phyloP scores from a whole-genome alignment of 2,113 vertebrate species.

The Dunckerocampus dactyliophorus region DNA sequence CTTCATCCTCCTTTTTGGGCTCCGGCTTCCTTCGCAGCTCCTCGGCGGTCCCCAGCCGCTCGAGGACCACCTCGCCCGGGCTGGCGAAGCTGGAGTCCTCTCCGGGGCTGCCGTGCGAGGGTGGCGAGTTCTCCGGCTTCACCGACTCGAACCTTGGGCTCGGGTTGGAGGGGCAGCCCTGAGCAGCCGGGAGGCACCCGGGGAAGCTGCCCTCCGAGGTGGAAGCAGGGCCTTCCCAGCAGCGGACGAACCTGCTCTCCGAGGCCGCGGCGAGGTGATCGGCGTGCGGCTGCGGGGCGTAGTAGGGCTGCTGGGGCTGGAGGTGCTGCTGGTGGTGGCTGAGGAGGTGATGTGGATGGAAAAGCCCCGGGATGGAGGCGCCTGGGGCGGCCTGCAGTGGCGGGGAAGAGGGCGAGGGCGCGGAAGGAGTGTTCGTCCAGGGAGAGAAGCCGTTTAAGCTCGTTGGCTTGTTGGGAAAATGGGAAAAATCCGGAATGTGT shows the following conservation, averaged over 20 bases:
- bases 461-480: constrained; percentile 61
- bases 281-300: constrained; percentile 53
- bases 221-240: constrained; percentile 59
- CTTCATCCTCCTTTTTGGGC: constrained; percentile 51
- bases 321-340: constrained; percentile 52
- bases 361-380: constrained; percentile 53
- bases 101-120: constrained; percentile 33
- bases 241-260: constrained; percentile 62
- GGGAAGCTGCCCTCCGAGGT: constrained; percentile 37
- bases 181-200: constrained; percentile 37
- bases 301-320: constrained; percentile 48
- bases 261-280: constrained; percentile 52
- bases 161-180: constrained; percentile 43
- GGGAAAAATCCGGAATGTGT: constrained; percentile 63
- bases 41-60: constrained; percentile 54
- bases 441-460: constrained; percentile 57
- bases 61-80: constrained; percentile 52
- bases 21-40: constrained; percentile 47
- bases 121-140: constrained; percentile 53
- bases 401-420: constrained; percentile 44
- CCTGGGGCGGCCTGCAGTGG: constrained; percentile 51
- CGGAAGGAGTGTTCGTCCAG: constrained; percentile 49
- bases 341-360: constrained; percentile 58
- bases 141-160: constrained; percentile 49
- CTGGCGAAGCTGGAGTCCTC: constrained; percentile 49